These are phyloP conservation scores for Oscheius myriophilus DNA, from an alignment of 2,888 invertebrate species.

Conservation along the genomic window DNA sequence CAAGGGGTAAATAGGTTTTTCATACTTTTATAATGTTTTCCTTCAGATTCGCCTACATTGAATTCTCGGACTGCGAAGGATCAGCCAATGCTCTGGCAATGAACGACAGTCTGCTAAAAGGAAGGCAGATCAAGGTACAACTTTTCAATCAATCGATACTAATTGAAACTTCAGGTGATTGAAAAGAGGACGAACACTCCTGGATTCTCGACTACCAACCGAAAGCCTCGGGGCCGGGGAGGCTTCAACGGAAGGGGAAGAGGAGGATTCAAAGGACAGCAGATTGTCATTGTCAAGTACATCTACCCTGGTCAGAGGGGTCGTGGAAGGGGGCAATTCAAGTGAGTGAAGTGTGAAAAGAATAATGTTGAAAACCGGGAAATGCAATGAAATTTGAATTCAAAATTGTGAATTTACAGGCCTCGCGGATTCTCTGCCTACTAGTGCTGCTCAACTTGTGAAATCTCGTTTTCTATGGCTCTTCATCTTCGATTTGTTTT, in stretches of 20 bases:
- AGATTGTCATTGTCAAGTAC: constrained; percentile 61
- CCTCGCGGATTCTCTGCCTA: too few relatives aligned
- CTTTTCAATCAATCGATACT: constrained; percentile 2
- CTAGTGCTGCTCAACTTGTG: too few relatives aligned
- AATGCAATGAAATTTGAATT: too few relatives aligned
- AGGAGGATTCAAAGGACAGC: constrained; percentile 36
- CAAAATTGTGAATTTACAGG: too few relatives aligned
- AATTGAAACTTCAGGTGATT: constrained; percentile 79
- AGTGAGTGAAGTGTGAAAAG: too few relatives aligned
- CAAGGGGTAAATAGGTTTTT: constrained; percentile 86
- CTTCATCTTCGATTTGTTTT: too few relatives aligned
- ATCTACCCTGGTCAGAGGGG: constrained; percentile 55
- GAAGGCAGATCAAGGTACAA: constrained; percentile 93
- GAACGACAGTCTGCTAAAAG: constrained; percentile 96
- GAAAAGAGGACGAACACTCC: constrained; percentile 97
- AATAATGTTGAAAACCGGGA: too few relatives aligned
- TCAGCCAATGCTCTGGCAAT: constrained; percentile 97
- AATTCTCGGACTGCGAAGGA: constrained; percentile 96
- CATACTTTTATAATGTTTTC: too few relatives aligned
- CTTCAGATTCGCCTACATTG: constrained; percentile 90
- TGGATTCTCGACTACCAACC: constrained; percentile 91
- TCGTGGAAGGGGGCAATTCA: constrained; percentile 38
- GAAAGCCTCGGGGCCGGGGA: constrained; percentile 75
- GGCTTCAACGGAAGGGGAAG: constrained; percentile 75
- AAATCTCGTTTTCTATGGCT: too few relatives aligned